A percentile compares a stretch with the other conserved stretches of the same genome.
Conservation (phyloP, 2,797 vertebrate genomes). For the Pempheris klunzingeri region DNA sequence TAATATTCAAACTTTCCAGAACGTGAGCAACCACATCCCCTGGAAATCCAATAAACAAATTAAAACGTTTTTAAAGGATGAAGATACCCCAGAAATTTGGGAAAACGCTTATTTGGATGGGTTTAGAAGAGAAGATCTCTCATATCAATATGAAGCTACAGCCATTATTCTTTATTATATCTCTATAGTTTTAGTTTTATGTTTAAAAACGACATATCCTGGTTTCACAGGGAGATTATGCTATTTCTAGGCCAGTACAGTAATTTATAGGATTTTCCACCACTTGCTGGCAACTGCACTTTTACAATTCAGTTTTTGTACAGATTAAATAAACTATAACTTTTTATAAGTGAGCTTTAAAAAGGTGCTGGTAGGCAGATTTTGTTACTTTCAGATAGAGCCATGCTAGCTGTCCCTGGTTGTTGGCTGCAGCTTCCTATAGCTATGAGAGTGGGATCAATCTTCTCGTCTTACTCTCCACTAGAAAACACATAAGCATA, state of each 20-base stretch:
- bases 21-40: background rate
- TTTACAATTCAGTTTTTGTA: background rate
- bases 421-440: background rate
- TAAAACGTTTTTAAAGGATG: background rate
- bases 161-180: no score
- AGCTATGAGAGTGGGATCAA: no score
- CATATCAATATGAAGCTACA: no score
- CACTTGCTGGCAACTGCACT: background rate
- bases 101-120: background rate
- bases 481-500: background rate
- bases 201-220: no score
- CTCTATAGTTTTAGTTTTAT: no score
- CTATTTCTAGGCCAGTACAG: background rate
- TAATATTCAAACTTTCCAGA: conserved; percentile 6
- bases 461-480: background rate
- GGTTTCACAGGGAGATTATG: background rate
- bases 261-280: no score
- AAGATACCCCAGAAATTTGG: background rate
- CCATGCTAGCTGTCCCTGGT: no score
- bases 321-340: background rate
- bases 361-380: background rate
- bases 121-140: background rate
- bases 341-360: background rate
- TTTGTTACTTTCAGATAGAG: background rate
- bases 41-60: background rate